Conservation (phyloP, 2,797 vertebrate species). For the Acridotheres tristis region DNA sequence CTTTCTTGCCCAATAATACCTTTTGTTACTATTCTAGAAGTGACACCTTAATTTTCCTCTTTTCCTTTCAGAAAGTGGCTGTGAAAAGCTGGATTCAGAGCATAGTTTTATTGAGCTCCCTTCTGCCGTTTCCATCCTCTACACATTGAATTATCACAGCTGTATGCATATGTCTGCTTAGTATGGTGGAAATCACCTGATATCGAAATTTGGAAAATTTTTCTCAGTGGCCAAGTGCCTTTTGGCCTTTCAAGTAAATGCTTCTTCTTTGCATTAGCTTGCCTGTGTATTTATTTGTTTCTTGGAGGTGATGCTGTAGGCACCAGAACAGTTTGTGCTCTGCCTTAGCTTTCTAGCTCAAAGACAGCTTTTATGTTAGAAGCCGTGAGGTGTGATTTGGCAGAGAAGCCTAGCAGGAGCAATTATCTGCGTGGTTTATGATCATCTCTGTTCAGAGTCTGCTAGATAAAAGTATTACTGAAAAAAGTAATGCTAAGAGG, state of each 20-base stretch:
- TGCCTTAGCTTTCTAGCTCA: neutral
- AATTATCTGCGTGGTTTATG: conserved; percentile 28
- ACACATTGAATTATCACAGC: neutral
- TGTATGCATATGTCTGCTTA: neutral
- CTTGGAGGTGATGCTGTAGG: neutral
- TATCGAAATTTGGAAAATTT: neutral
- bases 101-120: neutral
- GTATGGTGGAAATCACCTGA: neutral
- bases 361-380: conserved; percentile 20
- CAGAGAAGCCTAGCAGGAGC: conserved; percentile 22
- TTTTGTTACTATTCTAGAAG: neutral
- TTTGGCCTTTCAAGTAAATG: neutral
- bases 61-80: neutral
- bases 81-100: neutral
- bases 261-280: neutral
- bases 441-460: neutral
- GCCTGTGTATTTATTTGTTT: neutral
- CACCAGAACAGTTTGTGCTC: neutral
- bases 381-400: neutral
- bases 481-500: neutral
- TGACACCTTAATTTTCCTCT: neutral
- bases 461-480: neutral
- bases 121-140: neutral
- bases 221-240: neutral
- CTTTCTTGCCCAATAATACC: neutral